phyloP scores from a whole-genome alignment of 53 echinoderm and acorn worm genomes.

The Arbacia lixula region DNA sequence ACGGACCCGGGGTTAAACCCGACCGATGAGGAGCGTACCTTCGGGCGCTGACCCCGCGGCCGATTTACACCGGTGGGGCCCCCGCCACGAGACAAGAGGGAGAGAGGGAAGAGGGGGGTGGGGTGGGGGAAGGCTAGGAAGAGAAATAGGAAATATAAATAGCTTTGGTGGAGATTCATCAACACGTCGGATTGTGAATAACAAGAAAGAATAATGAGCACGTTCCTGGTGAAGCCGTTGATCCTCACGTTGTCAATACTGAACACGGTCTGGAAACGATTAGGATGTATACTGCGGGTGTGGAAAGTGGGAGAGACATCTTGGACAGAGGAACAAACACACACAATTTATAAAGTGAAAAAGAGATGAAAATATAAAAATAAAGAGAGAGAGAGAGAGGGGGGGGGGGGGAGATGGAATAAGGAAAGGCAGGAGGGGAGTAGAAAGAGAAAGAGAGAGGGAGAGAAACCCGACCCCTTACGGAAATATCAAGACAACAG shows the following conservation, averaged over 20 bases:
- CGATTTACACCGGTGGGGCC: slow-evolving; percentile 16
- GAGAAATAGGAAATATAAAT: neutral
- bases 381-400: too few relatives aligned
- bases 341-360: too few relatives aligned
- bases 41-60: slow-evolving; percentile 52
- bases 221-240: slow-evolving; percentile 8
- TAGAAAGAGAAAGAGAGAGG: too few relatives aligned
- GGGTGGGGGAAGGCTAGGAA: slow-evolving; percentile 14
- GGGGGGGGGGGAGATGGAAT: too few relatives aligned
- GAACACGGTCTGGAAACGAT: slow-evolving; percentile 28
- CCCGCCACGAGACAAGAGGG: neutral
- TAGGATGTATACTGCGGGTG: too few relatives aligned
- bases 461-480: too few relatives aligned
- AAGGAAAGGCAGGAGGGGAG: too few relatives aligned
- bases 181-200: slow-evolving; percentile 14
- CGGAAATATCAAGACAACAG: too few relatives aligned
- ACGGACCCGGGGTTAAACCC: slow-evolving; percentile 29
- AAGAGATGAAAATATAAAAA: too few relatives aligned
- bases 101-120: neutral
- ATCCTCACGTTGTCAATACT: slow-evolving; percentile 42
- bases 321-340: too few relatives aligned
- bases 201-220: neutral
- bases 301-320: too few relatives aligned
- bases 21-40: slow-evolving; percentile 32
- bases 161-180: slow-evolving; percentile 30